Base-by-base conservation (phyloP, 2,888 invertebrate species). In the Agrilus biguttatus region DNA sequence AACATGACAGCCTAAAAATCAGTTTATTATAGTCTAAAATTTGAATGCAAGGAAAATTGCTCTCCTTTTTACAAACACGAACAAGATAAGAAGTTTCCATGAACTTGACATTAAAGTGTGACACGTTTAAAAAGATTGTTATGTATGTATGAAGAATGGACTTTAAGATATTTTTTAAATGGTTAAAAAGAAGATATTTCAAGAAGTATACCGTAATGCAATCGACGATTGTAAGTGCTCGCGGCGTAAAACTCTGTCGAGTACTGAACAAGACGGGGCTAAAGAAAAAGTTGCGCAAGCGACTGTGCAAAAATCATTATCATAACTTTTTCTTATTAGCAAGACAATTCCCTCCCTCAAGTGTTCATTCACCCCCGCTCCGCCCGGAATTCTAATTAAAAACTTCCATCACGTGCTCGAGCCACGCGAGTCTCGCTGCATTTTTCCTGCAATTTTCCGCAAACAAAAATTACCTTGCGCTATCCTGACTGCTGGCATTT, bases 401-500 rank as follows among this genome's bases (percentile, higher is more conserved):
- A 57, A 56, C 56, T 55, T 55, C 52, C 55, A 59, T 60, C 60
- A 60, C 59, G 60, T 55, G 56, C 51, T 47, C 46, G 43, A 28
- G 42, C 45, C 50, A 44, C 47, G 50, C 45, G 46, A 46, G 46
- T 46, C 49, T 49, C 28, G 28, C 38, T 47, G 44, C 35, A 39
- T 40, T 46, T 37, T 44, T 45, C 39, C 44, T 36, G 23, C 39
- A 43, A 37, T 43, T 37, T 40, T 13, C 40, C 39, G 35, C 42
- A 36, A 43, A 44, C 46, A 46, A 37, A 42, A 68, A 80, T 80
- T 75, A 89, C 90, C 90, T 88, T 90, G 89, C 75, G 89, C 88
- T 78, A 90, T 90, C 75, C 89, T 83, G 75, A 89, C 88, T 71
- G 90, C 90, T 73, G 89, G 90, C 89, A 89, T 90, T 81, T 90